Evolutionary conservation across 2,888 invertebrate genomes (phyloP).

Genomic region (Lithodes maja): DNA sequence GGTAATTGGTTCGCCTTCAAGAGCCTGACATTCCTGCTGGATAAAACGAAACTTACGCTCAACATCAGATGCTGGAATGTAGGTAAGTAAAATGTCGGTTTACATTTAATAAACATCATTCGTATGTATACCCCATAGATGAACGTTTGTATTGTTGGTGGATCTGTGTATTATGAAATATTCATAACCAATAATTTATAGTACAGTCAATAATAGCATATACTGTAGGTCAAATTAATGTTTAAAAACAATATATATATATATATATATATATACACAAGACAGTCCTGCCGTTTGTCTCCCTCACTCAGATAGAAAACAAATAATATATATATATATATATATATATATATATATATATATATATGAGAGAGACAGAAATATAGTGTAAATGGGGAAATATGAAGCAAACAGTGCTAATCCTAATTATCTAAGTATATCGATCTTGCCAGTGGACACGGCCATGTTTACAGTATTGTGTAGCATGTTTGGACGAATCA

Average conservation of each 20-base stretch:
- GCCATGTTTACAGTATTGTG: too few species aligned
- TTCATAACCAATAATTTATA: too few species aligned
- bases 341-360: background rate
- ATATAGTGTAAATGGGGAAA: background rate
- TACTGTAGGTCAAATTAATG: too few species aligned
- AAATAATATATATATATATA: background rate
- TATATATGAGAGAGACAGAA: background rate
- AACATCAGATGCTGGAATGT: conserved; percentile 11
- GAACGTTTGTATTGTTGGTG: background rate
- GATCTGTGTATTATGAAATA: too few species aligned
- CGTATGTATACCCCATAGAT: background rate
- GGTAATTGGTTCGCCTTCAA: conserved; percentile 25
- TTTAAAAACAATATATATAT: background rate
- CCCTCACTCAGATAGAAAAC: too few species aligned
- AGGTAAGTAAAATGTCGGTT: conserved; percentile 23
- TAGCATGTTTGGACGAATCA: too few species aligned
- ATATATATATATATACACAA: background rate
- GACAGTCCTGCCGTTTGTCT: too few species aligned
- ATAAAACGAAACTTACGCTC: conserved; percentile 19
- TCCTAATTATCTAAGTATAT: too few species aligned
- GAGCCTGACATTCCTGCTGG: conserved; percentile 26
- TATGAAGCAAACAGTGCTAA: background rate
- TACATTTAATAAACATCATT: background rate
- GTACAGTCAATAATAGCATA: too few species aligned
- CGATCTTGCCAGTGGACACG: too few species aligned